These are phyloP conservation scores for Epistrophe grossulariae DNA, from an alignment of 2,888 invertebrate genomes.

Conservation along the genomic window DNA sequence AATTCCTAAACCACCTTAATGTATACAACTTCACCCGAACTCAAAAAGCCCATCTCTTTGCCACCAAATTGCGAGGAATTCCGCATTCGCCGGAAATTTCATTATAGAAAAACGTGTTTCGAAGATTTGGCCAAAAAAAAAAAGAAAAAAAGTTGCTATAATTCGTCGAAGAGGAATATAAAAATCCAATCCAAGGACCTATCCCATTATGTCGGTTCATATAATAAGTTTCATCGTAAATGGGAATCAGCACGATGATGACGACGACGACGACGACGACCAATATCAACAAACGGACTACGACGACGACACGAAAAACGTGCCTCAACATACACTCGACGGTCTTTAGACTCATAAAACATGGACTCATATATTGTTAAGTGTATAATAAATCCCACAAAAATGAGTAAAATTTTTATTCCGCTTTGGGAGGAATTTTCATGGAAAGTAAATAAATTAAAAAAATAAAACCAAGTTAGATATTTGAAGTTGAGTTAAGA, in stretches of 20 bases:
- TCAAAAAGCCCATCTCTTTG: too few relatives aligned
- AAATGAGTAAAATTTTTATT: constrained; percentile 27
- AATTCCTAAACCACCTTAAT: too few relatives aligned
- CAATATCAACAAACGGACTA: constrained; percentile 38
- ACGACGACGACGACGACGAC: not conserved
- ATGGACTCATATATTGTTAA: constrained; percentile 28
- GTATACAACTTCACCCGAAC: too few relatives aligned
- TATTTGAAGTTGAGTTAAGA: constrained; percentile 4
- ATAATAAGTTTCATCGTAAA: constrained; percentile 50
- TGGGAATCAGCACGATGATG: constrained; percentile 35
- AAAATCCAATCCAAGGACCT: constrained; percentile 26
- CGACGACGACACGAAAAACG: constrained; percentile 55
- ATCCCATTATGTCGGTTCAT: constrained; percentile 27
- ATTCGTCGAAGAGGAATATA: not conserved
- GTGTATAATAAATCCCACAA: constrained; percentile 41
- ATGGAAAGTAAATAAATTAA: constrained; percentile 4
- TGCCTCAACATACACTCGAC: constrained; percentile 46
- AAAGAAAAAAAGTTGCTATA: too few relatives aligned
- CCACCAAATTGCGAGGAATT: too few relatives aligned
- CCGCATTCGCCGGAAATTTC: constrained; percentile 48
- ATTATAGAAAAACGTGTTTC: constrained; percentile 45
- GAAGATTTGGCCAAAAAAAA: constrained; percentile 28
- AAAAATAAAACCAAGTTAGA: not conserved
- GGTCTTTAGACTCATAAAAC: constrained; percentile 54
- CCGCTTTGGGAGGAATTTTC: constrained; percentile 17